Conservation (phyloP, 30 jellyfish, hydroid and myxozoan species). For the Hydractinia echinata region DNA sequence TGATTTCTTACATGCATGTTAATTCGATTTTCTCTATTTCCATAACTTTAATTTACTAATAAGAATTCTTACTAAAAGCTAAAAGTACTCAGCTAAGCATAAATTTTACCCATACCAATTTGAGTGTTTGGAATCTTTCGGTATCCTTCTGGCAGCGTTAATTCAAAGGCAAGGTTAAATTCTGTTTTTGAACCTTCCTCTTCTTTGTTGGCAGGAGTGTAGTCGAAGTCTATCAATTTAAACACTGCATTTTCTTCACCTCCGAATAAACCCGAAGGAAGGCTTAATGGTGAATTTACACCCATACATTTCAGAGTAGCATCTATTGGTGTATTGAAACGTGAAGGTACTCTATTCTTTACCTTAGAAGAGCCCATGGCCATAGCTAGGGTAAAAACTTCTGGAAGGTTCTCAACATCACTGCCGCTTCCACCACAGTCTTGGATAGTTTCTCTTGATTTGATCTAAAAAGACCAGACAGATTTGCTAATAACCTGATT, state of each 20-base stretch:
- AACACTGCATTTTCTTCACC: not conserved
- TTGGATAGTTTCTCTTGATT: not conserved
- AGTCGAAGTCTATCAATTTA: not conserved
- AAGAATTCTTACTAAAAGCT: too few relatives aligned
- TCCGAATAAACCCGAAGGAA: conserved; percentile 5
- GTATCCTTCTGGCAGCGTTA: not conserved
- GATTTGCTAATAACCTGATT: too few relatives aligned
- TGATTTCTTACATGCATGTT: too few relatives aligned
- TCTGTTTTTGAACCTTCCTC: not conserved
- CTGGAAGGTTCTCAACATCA: not conserved
- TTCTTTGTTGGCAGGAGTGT: not conserved
- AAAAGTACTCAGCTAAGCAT: too few relatives aligned
- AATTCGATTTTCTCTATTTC: too few relatives aligned
- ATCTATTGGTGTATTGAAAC: conserved; percentile 2
- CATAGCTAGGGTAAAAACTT: not conserved
- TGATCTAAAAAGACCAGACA: not conserved
- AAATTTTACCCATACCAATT: not conserved
- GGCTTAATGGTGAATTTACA: not conserved
- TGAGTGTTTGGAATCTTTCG: conserved; percentile 8
- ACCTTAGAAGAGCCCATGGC: not conserved
- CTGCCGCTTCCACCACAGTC: not conserved
- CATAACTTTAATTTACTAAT: too few relatives aligned
- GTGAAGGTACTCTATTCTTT: not conserved
- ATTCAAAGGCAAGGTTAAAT: not conserved
- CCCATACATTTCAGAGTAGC: conserved; percentile 11